These are phyloP conservation scores for Champsocephalus esox DNA, from an alignment of 2,797 vertebrate genomes.

Conservation along the genomic window DNA sequence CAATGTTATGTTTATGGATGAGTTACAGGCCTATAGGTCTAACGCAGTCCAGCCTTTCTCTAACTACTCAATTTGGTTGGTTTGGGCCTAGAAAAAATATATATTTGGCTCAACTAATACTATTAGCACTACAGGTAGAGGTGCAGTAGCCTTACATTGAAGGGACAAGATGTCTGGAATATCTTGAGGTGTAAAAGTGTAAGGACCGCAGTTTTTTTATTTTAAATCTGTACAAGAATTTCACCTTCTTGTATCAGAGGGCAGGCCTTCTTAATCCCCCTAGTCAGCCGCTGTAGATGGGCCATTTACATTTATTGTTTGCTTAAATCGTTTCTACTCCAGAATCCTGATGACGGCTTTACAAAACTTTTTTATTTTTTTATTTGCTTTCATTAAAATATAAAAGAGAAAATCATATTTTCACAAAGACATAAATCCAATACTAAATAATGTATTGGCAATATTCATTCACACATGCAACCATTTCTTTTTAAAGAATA, in stretches of 20 bases:
- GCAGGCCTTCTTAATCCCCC: background rate
- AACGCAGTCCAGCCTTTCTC: background rate
- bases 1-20: background rate
- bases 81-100: background rate
- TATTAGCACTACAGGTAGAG: background rate
- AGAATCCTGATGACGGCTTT: background rate
- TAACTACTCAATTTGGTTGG: background rate
- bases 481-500: background rate
- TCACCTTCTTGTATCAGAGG: constrained; percentile 4
- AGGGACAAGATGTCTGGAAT: background rate
- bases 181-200: background rate
- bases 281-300: background rate
- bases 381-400: background rate
- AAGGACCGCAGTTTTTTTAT: background rate
- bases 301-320: constrained; percentile 3
- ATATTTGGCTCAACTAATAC: no score
- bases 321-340: background rate
- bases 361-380: background rate
- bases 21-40: background rate
- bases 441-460: background rate
- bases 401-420: no score
- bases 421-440: no score
- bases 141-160: background rate
- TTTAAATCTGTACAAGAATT: constrained; percentile 21
- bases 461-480: constrained; percentile 6